These are phyloP conservation scores for Aldabrachelys gigantea DNA, from an alignment of 2,113 vertebrate genomes.

Conservation along the genomic window DNA sequence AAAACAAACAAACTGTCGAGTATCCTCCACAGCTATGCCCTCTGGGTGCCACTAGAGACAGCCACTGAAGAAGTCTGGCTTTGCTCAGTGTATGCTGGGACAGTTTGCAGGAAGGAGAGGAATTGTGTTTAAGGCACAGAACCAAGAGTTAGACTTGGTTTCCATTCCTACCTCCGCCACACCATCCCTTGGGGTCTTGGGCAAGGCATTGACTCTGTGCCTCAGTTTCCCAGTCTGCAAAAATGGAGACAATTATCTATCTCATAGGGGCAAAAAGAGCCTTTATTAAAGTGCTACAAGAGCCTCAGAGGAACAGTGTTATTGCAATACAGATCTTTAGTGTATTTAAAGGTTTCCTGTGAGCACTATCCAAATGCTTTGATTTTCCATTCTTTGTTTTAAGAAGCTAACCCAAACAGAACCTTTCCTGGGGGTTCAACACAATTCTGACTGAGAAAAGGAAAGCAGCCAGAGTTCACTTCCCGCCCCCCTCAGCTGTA, in stretches of 20 bases:
- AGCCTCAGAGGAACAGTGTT: neutral
- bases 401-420: neutral
- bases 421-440: neutral
- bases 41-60: neutral
- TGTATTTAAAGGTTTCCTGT: neutral
- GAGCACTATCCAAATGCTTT: neutral
- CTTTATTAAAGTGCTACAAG: neutral
- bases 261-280: neutral
- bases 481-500: no score
- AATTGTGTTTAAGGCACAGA: no score
- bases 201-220: neutral
- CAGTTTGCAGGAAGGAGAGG: no score
- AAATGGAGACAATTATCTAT: conserved; percentile 6
- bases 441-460: accelerated
- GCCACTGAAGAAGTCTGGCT: neutral
- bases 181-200: neutral
- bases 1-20: neutral
- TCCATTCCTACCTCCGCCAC: accelerated
- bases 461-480: neutral
- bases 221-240: neutral
- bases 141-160: no score
- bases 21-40: neutral
- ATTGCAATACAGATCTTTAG: neutral
- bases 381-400: neutral
- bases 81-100: no score